phyloP scores from a whole-genome alignment of 1,140 invertebrate genomes.

The Lucilia cuprina region DNA sequence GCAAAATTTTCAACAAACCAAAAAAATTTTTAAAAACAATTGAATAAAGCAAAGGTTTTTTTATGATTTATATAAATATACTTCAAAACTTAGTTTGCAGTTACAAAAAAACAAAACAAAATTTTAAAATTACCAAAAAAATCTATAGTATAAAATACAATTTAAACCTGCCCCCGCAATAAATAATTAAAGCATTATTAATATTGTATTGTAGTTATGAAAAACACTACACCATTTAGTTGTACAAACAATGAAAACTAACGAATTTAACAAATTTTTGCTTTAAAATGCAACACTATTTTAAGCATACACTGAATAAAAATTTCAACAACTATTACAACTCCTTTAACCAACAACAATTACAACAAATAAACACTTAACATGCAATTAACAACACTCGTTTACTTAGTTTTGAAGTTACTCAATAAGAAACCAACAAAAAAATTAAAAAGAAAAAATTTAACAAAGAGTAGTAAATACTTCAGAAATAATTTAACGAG shows the following conservation, averaged over 20 bases:
- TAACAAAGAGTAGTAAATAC: not conserved
- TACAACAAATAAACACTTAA: slow-evolving; percentile 6
- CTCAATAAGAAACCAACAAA: not conserved
- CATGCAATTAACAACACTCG: not conserved
- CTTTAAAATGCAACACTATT: slow-evolving; percentile 24
- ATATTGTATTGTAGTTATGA: slow-evolving; percentile 19
- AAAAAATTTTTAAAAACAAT: not conserved
- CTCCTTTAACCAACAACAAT: not conserved
- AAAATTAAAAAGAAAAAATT: too few species aligned
- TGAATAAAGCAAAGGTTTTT: not conserved
- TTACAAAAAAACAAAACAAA: slow-evolving; percentile 9
- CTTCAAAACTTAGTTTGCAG: slow-evolving; percentile 7
- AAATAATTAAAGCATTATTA: slow-evolving; percentile 23
- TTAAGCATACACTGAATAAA: slow-evolving; percentile 10
- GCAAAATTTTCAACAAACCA: not conserved
- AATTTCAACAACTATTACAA: not conserved
- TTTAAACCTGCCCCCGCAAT: not conserved
- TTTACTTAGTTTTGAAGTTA: slow-evolving; percentile 22
- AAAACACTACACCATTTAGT: slow-evolving; percentile 27
- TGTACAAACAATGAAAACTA: not conserved
- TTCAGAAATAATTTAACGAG: slow-evolving; percentile 31
- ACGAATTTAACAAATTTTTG: slow-evolving; percentile 20
- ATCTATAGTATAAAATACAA: not conserved
- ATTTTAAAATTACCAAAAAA: not conserved
- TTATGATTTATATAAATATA: not conserved